Base-by-base conservation (phyloP, 2,888 invertebrate species). In the Lasius fuliginosus region DNA sequence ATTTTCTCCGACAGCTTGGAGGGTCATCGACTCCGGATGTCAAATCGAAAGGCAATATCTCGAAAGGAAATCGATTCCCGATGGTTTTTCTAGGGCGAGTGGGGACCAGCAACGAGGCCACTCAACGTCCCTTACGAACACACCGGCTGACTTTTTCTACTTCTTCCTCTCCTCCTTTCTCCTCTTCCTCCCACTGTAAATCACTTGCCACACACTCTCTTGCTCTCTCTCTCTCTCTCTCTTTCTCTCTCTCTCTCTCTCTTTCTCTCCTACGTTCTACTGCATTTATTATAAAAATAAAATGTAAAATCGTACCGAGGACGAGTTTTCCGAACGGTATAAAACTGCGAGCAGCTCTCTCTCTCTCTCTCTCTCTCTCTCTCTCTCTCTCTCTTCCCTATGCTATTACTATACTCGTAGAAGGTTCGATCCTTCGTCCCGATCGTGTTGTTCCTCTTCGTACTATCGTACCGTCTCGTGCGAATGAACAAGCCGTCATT, bases 271-370 rank as follows among this genome's bases (percentile, higher is more conserved):
- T 91, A 91, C 86, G 83, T 79, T 90, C 91, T 92, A 91, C 89
- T 88, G 89, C 90, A 89, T 90, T 89, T 90, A 91, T 92, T 93
- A 93, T 90, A 93, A 93, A 95, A 95, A 95, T 95, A 95, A 95
- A 94, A 94, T 94, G 93, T 94, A 94, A 94, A 93, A 94, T 93
- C 93, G 93, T 94, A 94, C 94, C 93, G 93, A 90, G 89, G 85
- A 90, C 90, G 90, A 90, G 90, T 89, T 88, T 86, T 84, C 87
- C 89, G 85, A 91, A 92, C 91, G 89, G 90, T 86, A 89, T 87
- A 88, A 89, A 91, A 90, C 90, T 85, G 84, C 89, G 85, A 82
- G 83, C 86, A 53, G 53, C n/a, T 53, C 53, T 53, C 8, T 53
- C 49, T 49, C 36, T 36, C 36, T 36, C 33, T 36, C 33, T 36